A percentile compares a stretch with the other conserved stretches of the same genome.
These are phyloP conservation scores for Synanthedon formicaeformis DNA, from an alignment of 2,888 invertebrate species.

Conservation along the genomic window DNA sequence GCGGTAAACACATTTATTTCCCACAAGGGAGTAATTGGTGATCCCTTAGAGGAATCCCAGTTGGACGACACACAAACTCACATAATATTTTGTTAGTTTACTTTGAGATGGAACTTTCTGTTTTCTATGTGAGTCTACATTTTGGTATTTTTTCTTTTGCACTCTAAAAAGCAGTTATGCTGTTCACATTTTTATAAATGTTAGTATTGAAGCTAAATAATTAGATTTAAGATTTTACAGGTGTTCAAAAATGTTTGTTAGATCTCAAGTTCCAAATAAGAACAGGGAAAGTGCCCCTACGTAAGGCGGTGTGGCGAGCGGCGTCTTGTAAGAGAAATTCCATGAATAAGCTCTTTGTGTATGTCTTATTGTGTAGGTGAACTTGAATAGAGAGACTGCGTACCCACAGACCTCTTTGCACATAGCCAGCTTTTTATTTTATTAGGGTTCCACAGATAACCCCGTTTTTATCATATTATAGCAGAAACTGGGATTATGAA, in stretches of 20 bases:
- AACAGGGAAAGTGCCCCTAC: constrained; percentile 3
- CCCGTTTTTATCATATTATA: constrained; percentile 3
- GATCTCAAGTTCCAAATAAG: too few species aligned
- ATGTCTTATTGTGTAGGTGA: constrained; percentile 25
- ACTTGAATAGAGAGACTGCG: constrained; percentile 22
- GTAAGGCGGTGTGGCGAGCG: constrained; percentile 6
- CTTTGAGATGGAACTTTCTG: background rate
- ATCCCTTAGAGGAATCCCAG: constrained; percentile 3
- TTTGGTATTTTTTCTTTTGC: too few species aligned
- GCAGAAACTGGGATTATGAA: constrained; percentile 1
- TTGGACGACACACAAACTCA: constrained; percentile 2
- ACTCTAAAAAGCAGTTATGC: too few species aligned
- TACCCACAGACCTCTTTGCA: constrained; percentile 21
- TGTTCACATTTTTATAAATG: too few species aligned
- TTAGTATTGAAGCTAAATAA: too few species aligned
- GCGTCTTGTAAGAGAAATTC: constrained; percentile 24
- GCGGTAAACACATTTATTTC: constrained; percentile 1
- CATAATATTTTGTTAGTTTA: background rate
- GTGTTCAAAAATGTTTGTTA: too few species aligned
- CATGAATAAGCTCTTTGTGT: constrained; percentile 35
- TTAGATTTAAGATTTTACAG: too few species aligned
- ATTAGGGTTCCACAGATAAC: constrained; percentile 14
- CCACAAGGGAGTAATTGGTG: constrained; percentile 6
- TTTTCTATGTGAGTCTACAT: too few species aligned
- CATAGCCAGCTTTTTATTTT: constrained; percentile 18